A percentile compares a stretch with the other conserved stretches of the same genome.
Conservation (phyloP, 2,113 vertebrate genomes). For the Acrocephalus kingi region DNA sequence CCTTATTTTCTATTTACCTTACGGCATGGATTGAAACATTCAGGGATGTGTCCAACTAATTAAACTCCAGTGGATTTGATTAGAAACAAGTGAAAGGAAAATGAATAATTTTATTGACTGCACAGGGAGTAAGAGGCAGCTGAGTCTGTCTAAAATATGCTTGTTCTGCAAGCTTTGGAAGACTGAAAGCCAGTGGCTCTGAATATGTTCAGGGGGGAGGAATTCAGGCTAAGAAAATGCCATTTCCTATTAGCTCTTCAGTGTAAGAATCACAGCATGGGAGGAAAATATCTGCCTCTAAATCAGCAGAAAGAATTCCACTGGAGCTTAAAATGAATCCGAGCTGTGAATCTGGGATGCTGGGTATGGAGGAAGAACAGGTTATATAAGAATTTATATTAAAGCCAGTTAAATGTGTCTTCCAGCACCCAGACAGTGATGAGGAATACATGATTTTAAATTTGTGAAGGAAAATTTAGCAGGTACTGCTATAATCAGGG, state of each 20-base stretch:
- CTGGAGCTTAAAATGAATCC: not conserved
- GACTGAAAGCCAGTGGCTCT: not conserved
- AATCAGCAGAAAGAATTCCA: slow-evolving; percentile 14
- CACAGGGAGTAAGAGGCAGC: not conserved
- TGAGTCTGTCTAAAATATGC: not conserved
- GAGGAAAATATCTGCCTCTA: not conserved
- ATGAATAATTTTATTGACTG: not conserved
- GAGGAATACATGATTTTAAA: not conserved
- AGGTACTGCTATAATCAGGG: not conserved
- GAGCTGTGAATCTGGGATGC: not conserved
- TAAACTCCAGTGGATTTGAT: not conserved
- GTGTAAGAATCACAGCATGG: not conserved
- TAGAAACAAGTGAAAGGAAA: slow-evolving; percentile 3
- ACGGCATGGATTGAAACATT: not conserved
- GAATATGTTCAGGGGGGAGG: not conserved
- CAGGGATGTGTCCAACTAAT: not conserved
- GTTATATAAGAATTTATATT: not conserved
- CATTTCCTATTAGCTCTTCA: slow-evolving; percentile 2
- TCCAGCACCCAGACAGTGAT: not conserved
- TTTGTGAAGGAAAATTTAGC: not conserved
- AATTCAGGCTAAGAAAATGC: not conserved
- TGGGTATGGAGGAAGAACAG: not conserved
- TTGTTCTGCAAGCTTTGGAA: not conserved
- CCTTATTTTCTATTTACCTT: not conserved
- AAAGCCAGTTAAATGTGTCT: not conserved